These are phyloP conservation scores for Syngnathoides biaculeatus DNA, from an alignment of 2,113 vertebrate species.

Conservation along the genomic window DNA sequence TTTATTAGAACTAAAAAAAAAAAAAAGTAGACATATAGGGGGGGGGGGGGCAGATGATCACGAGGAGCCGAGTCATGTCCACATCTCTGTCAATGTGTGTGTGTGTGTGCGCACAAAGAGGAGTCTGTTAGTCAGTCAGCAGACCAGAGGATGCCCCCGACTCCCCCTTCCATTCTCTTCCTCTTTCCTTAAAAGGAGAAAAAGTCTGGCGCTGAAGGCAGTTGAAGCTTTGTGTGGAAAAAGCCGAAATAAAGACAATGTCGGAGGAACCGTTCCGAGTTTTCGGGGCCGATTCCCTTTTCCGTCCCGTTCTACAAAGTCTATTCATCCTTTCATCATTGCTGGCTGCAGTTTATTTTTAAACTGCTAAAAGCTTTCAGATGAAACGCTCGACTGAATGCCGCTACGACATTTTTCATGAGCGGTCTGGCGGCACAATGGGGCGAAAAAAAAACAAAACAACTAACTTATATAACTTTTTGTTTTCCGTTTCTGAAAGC, in stretches of 20 bases:
- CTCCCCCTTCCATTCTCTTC: conserved; percentile 14
- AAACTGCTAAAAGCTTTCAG: conserved; percentile 65
- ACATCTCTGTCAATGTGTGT: conserved; percentile 62
- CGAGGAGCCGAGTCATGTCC: conserved; percentile 54
- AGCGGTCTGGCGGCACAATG: conserved; percentile 53
- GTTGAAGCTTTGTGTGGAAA: conserved; percentile 15
- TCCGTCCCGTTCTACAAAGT: conserved; percentile 27
- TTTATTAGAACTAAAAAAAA: conserved; percentile 38
- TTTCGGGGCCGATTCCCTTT: conserved; percentile 6
- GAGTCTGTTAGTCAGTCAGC: conserved; percentile 67
- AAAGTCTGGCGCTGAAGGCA: conserved; percentile 33
- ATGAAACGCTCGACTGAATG: conserved; percentile 56
- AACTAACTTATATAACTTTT: conserved; percentile 36
- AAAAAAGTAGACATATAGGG: conserved; percentile 12
- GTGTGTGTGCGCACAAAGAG: conserved; percentile 53
- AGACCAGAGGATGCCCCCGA: conserved; percentile 52
- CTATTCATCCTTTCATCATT: conserved; percentile 49
- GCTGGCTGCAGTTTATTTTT: conserved; percentile 66
- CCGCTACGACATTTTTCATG: conserved; percentile 25
- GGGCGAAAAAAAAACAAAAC: conserved; percentile 32
- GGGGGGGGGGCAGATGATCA: conserved; percentile 24
- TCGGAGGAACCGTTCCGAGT: conserved; percentile 1
- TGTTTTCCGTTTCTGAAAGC: conserved; percentile 32
- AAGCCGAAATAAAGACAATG: conserved; percentile 10
- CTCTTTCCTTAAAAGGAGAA: conserved; percentile 70